Evolutionary conservation across 1,140 invertebrate genomes (phyloP).

Genomic region (Danaus melanippus): DNA sequence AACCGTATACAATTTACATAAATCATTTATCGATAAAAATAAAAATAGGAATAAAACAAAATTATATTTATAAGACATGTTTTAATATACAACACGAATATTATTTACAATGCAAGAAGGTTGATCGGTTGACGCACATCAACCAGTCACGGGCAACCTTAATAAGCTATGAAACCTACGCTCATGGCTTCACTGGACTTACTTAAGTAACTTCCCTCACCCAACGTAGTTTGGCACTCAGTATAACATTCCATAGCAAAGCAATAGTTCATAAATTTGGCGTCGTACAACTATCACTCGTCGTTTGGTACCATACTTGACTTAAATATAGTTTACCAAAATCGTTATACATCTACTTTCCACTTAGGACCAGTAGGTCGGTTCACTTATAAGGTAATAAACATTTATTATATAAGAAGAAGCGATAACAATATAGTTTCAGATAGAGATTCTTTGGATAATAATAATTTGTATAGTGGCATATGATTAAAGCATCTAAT

Average conservation of each 20-base stretch:
- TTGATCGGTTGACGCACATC: slow-evolving; percentile 13
- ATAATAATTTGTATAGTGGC: slow-evolving; percentile 12
- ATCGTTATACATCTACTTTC: no score
- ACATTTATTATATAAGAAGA: slow-evolving; percentile 2
- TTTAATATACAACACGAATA: slow-evolving; percentile 62
- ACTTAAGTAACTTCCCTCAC: slow-evolving; percentile 21
- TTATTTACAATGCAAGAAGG: slow-evolving; percentile 51
- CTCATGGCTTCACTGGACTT: slow-evolving; percentile 38
- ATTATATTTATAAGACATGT: slow-evolving; percentile 17
- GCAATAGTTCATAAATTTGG: not conserved
- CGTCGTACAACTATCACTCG: no score
- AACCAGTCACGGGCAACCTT: slow-evolving; percentile 16
- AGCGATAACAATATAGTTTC: slow-evolving; percentile 2
- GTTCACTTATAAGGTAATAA: no score
- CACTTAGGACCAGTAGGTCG: no score
- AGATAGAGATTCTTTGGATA: slow-evolving; percentile 14
- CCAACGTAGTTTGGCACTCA: slow-evolving; percentile 21
- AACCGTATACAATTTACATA: no score
- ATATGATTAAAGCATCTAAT: slow-evolving; percentile 15
- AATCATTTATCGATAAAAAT: not conserved
- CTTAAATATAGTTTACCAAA: no score
- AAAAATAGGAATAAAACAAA: slow-evolving; percentile 21
- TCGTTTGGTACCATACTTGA: no score
- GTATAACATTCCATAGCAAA: slow-evolving; percentile 4
- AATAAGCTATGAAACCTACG: slow-evolving; percentile 16